Evolutionary conservation across 2,113 vertebrate species (phyloP).

Genomic region (Entomyzon cyanotis): DNA sequence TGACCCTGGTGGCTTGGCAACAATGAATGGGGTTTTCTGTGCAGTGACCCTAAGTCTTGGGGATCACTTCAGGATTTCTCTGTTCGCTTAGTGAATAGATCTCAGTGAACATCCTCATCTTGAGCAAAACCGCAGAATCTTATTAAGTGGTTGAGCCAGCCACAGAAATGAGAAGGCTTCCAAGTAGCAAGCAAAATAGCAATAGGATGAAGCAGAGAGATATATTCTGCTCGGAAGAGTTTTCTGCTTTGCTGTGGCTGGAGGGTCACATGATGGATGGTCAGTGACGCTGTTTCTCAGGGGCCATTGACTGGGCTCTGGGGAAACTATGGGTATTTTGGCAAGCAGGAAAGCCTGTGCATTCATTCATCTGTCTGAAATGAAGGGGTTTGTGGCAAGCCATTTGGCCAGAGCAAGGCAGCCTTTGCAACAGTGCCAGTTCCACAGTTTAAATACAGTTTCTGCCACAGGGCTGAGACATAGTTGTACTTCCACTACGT

Average conservation of each 20-base stretch:
- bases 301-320: background rate
- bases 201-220: background rate
- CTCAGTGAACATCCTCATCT: background rate
- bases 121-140: constrained; percentile 5
- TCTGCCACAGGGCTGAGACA: background rate
- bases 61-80: background rate
- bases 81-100: background rate
- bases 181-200: background rate
- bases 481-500: background rate
- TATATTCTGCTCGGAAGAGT: background rate
- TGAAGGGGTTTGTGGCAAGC: background rate
- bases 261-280: background rate
- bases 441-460: background rate
- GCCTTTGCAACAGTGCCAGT: background rate
- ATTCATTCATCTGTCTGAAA: background rate
- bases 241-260: background rate
- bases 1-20: constrained; percentile 12
- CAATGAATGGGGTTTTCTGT: constrained; percentile 3
- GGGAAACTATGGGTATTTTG: background rate
- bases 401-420: background rate
- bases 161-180: background rate
- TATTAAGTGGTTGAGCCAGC: background rate
- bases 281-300: background rate
- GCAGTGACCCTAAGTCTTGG: background rate
- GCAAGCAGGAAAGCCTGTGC: background rate